A percentile compares a stretch with the other conserved stretches of the same genome.
Conservation (phyloP, 2,888 invertebrate species). For the Synergus gifuensis region DNA sequence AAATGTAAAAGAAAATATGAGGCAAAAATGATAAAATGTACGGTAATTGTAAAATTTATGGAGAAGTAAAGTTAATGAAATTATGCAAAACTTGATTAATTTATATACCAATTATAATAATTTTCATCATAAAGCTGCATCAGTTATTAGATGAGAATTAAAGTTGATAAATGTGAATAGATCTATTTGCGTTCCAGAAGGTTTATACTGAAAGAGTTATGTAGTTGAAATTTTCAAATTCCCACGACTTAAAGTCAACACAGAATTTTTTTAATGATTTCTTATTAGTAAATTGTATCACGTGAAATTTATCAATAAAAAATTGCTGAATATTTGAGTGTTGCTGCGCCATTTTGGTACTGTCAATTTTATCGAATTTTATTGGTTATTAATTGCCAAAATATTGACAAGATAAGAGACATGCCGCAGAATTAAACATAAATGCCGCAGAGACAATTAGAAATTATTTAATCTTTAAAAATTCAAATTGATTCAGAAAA, state of each 20-base stretch:
- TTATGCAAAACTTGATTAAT: background rate
- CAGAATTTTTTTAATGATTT: background rate
- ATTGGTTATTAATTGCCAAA: background rate
- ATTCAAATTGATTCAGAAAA: background rate
- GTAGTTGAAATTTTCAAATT: background rate
- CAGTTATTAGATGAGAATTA: background rate
- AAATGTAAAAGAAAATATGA: background rate
- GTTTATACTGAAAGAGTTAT: background rate
- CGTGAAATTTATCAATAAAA: background rate
- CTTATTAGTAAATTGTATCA: background rate
- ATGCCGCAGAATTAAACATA: too few relatives aligned
- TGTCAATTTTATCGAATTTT: background rate
- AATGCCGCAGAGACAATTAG: too few relatives aligned
- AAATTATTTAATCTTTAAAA: background rate
- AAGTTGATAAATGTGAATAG: background rate
- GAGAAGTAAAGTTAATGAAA: background rate
- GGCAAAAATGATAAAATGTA: background rate
- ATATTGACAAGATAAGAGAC: background rate
- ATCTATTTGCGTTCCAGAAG: background rate
- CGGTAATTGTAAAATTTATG: background rate
- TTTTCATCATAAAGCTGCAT: background rate
- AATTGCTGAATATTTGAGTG: background rate
- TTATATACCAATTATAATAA: conserved; percentile 14
- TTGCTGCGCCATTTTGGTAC: background rate
- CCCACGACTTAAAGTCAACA: background rate